Evolutionary conservation across 2,888 invertebrate genomes (phyloP).

Genomic region (Ecliptopera silaceata): DNA sequence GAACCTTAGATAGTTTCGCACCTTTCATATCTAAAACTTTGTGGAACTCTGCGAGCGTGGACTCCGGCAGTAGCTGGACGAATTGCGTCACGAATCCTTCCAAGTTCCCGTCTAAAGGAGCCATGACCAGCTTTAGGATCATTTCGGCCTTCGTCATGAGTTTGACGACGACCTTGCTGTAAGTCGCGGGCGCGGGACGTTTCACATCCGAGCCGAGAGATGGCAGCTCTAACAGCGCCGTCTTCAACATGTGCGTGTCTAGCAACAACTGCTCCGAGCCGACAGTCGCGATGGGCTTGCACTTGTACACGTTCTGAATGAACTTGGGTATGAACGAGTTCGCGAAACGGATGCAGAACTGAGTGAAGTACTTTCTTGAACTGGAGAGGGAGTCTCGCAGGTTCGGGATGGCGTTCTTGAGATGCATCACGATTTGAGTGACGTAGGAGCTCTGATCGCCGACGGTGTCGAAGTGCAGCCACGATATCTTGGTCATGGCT

Average conservation of each 20-base stretch:
- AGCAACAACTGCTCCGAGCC: slow-evolving; percentile 97
- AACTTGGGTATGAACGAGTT: slow-evolving; percentile 98
- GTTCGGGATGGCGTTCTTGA: slow-evolving; percentile 94
- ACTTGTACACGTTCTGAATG: slow-evolving; percentile 94
- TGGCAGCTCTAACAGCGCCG: slow-evolving; percentile 96
- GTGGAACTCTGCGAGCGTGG: slow-evolving; percentile 94
- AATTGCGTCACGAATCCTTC: slow-evolving; percentile 95
- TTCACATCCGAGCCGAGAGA: slow-evolving; percentile 94
- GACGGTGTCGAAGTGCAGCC: slow-evolving; percentile 96
- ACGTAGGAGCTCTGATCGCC: slow-evolving; percentile 99
- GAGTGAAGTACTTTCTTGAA: slow-evolving; percentile 98
- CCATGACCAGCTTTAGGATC: slow-evolving; percentile 99
- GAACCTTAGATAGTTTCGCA: slow-evolving; percentile 73
- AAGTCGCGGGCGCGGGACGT: slow-evolving; percentile 94
- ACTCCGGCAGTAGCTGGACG: slow-evolving; percentile 94
- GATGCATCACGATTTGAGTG: slow-evolving; percentile 92
- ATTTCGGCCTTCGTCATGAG: slow-evolving; percentile 99
- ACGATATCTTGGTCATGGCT: slow-evolving; percentile 96
- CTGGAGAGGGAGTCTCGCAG: slow-evolving; percentile 94
- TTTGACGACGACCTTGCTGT: slow-evolving; percentile 91
- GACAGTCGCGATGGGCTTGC: slow-evolving; percentile 92
- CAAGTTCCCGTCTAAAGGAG: slow-evolving; percentile 88
- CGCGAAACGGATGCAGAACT: slow-evolving; percentile 98
- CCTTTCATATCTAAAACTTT: slow-evolving; percentile 98
- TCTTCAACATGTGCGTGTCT: slow-evolving; percentile 97